Evolutionary conservation across 2,888 invertebrate genomes (phyloP).

Genomic region (Watsonalla cultraria): DNA sequence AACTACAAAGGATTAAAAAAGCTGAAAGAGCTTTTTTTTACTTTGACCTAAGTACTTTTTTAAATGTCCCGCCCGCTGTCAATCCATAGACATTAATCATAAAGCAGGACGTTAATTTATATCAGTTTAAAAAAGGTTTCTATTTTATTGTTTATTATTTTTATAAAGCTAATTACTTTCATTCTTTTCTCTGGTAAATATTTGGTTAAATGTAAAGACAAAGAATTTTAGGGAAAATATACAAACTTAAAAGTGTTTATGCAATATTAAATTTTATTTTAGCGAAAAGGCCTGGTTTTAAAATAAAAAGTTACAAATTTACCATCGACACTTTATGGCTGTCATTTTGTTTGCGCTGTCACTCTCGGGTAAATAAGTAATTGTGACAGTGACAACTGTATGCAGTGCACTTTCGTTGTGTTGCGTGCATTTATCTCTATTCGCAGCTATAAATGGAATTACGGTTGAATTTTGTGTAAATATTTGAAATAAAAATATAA

Average conservation of each 20-base stretch:
- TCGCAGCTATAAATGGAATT: background rate
- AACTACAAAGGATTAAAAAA: slow-evolving; percentile 8
- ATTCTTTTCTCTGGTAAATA: too few relatives aligned
- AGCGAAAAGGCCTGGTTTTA: too few relatives aligned
- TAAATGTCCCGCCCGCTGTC: background rate
- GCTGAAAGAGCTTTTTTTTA: background rate
- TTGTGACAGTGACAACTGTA: background rate
- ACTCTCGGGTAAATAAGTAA: background rate
- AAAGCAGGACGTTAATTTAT: background rate
- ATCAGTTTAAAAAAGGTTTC: background rate
- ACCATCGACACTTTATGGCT: too few relatives aligned
- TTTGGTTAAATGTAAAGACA: too few relatives aligned
- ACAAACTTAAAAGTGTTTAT: too few relatives aligned
- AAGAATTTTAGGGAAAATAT: too few relatives aligned
- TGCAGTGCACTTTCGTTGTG: background rate
- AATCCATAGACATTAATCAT: background rate
- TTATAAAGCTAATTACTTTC: too few relatives aligned
- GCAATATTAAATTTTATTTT: too few relatives aligned
- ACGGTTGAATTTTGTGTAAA: background rate
- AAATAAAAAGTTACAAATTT: too few relatives aligned
- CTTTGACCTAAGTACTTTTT: background rate
- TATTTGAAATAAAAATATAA: too few relatives aligned
- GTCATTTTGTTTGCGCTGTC: background rate
- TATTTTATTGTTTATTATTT: too few relatives aligned
- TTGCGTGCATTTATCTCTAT: background rate